Conservation (phyloP, 2,888 invertebrate genomes). For the Apodemia hepburni region DNA sequence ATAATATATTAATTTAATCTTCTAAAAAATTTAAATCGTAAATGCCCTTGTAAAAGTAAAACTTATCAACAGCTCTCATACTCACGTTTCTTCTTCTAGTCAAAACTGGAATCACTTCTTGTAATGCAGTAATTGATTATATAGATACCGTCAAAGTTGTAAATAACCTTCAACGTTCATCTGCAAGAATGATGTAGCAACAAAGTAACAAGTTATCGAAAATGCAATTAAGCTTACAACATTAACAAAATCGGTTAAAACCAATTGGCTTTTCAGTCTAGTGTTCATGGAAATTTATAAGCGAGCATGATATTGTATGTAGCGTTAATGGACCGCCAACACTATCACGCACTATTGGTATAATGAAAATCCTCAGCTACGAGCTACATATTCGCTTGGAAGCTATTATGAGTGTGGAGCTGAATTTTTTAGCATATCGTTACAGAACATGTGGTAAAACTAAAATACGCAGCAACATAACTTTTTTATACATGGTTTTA, state of each 20-base stretch:
- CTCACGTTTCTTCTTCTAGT: no score
- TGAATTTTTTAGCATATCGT: conserved; percentile 7
- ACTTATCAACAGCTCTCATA: no score
- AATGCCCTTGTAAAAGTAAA: no score
- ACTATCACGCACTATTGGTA: conserved; percentile 11
- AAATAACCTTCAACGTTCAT: no score
- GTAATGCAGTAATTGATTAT: no score
- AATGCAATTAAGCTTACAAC: no score
- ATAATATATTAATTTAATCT: no score
- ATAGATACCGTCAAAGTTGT: no score
- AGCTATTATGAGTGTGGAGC: not conserved
- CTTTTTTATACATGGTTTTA: not conserved
- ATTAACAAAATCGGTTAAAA: not conserved
- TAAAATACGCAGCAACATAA: not conserved
- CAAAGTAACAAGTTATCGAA: no score
- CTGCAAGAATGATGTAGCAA: no score
- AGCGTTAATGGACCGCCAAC: conserved; percentile 11
- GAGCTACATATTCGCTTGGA: not conserved
- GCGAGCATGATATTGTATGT: conserved; percentile 1
- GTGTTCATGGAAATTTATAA: not conserved
- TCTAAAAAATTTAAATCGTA: no score
- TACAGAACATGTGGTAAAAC: not conserved
- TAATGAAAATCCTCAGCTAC: conserved; percentile 7
- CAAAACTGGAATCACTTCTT: no score
- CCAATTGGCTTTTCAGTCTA: not conserved